phyloP scores from a whole-genome alignment of 2,113 vertebrate genomes.

The Haplochromis vanheusdeni region DNA sequence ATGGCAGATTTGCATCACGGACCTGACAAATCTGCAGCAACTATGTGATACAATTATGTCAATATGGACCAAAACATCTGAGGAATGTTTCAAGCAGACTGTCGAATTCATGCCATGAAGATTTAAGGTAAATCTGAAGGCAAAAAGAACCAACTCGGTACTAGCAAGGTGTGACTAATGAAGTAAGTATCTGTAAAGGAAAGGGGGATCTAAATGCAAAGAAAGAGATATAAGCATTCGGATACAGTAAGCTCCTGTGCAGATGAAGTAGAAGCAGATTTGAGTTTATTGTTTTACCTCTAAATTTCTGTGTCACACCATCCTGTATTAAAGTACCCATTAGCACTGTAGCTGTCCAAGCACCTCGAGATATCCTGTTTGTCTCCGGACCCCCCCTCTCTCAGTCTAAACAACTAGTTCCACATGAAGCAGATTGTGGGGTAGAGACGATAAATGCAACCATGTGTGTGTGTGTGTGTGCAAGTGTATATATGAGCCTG shows the following conservation, averaged over 20 bases:
- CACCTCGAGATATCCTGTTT: constrained; percentile 69
- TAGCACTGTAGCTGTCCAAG: constrained; percentile 44
- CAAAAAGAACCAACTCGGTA: background rate
- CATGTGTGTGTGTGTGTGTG: constrained; percentile 66
- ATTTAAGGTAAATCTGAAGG: background rate
- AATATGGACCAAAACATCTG: background rate
- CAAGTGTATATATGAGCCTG: constrained; percentile 40
- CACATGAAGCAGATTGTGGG: constrained; percentile 67
- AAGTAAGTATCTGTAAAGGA: background rate
- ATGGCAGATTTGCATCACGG: background rate
- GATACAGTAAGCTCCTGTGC: background rate
- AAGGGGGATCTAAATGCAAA: background rate
- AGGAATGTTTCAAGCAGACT: background rate
- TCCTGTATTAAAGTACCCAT: background rate
- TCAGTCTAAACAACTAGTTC: constrained; percentile 65
- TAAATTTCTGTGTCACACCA: background rate
- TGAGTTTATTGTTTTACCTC: background rate
- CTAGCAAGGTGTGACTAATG: background rate
- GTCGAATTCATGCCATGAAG: background rate
- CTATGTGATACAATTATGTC: background rate
- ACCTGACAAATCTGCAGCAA: background rate
- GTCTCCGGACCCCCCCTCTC: constrained; percentile 40
- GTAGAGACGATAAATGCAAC: constrained; percentile 63
- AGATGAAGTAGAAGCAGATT: background rate
- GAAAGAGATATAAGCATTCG: background rate